Evolutionary conservation across 2,797 vertebrate species (phyloP), one percentile per base, ranked within the genome.

Genomic region (Sebastes umbrosus): DNA sequence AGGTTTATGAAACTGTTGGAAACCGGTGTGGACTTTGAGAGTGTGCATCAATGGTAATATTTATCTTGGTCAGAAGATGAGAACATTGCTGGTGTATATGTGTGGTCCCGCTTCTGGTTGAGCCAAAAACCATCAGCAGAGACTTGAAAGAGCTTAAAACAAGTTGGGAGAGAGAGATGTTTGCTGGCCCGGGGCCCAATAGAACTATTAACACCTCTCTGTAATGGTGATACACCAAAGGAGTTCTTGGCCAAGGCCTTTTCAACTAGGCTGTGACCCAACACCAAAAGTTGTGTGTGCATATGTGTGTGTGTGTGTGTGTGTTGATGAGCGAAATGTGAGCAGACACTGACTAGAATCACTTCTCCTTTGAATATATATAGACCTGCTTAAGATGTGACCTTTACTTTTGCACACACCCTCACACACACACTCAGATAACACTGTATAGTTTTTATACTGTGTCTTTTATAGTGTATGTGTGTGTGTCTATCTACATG

Each of bases 341-440:
- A 92, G 89, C 69, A 79, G 77, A 84, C 77, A 54, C 14, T 63
- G 57, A 90, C 69, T 11, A 63, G 74, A 43, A 43, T 89, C 84
- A 80, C 77, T 82, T 88, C 86, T 90, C 88, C 80, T 86, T 88
- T 85, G 70, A 90, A 86, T 92, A 94, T 93, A 91, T 90, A 86
- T 92, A 92, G 87, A 85, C 75, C 84, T 85, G 85, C 87, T 92
- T 87, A 84, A 92, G 73, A 92, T 86, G 57, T 92, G 91, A 93
- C 92, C 91, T 92, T 93, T 85, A 76, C 52, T 72, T 86, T 75
- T 75, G 50, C 62, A 64, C 43, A 58, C 62, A 69, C 24, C 43
- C 43, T 46, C 43, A 46, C 43, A 46, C 43, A 18, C 16, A 46
- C 16, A 58, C 50, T 16, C 6, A 52, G 18, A 52, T 8, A 54